A percentile compares a stretch with the other conserved stretches of the same genome.
Evolutionary conservation across 2,113 vertebrate species (phyloP).

Genomic region (Neomonachus schauinslandi): DNA sequence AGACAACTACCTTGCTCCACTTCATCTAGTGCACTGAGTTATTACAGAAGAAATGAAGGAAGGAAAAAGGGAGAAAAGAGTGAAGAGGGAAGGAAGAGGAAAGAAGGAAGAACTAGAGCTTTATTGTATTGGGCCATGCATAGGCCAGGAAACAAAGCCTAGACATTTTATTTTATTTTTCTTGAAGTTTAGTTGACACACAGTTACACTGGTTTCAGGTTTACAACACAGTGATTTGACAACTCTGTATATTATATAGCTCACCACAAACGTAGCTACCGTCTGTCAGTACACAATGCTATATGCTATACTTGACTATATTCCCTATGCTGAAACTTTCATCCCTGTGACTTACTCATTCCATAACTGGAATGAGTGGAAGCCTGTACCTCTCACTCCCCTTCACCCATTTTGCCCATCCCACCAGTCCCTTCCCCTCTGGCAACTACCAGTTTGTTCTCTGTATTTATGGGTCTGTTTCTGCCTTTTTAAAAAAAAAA

Average conservation of each 20-base stretch:
- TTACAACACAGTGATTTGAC: not conserved
- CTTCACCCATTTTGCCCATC: not conserved
- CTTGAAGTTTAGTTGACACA: not conserved
- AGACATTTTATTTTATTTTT: not conserved
- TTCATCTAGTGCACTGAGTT: not conserved
- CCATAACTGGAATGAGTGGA: not conserved
- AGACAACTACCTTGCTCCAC: not conserved
- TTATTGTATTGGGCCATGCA: not conserved
- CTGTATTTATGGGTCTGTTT: not conserved
- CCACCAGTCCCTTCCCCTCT: not conserved
- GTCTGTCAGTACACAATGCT: not conserved
- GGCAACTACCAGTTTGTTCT: not conserved
- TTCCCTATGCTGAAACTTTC: not conserved
- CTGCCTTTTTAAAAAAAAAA: not conserved
- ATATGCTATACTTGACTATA: not conserved
- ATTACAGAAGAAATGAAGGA: conserved; percentile 11
- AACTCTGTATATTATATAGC: not conserved
- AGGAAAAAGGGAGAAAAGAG: not conserved
- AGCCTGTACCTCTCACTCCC: not conserved
- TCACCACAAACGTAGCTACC: not conserved
- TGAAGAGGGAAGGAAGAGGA: not conserved
- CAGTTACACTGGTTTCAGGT: not conserved
- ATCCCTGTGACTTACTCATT: not conserved
- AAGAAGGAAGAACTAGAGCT: not conserved
- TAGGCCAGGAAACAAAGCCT: not conserved